A percentile compares a stretch with the other conserved stretches of the same genome.
These are phyloP conservation scores for Gymnocheta viridis DNA, from an alignment of 2,888 invertebrate species.

Conservation along the genomic window DNA sequence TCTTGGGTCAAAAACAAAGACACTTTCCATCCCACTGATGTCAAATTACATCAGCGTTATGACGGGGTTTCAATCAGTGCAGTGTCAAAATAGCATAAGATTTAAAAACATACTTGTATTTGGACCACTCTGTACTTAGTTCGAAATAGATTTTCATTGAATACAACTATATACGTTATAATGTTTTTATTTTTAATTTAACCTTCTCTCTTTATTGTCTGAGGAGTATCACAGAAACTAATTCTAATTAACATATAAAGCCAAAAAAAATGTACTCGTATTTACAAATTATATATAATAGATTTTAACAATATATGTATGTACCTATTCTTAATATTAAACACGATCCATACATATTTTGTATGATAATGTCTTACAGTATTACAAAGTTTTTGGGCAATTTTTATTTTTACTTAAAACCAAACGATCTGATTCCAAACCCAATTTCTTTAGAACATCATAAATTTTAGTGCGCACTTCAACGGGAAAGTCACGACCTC, in stretches of 20 bases:
- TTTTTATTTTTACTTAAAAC: slow-evolving; percentile 87
- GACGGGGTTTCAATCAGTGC: no score
- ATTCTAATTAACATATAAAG: slow-evolving; percentile 56
- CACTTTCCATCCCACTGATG: no score
- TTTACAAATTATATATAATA: slow-evolving; percentile 30
- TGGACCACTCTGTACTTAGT: no score
- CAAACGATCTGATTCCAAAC: slow-evolving; percentile 87
- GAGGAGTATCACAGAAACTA: slow-evolving; percentile 71
- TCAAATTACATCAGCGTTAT: no score
- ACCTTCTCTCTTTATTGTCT: slow-evolving; percentile 49
- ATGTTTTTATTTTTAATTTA: slow-evolving; percentile 21
- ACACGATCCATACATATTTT: not conserved
- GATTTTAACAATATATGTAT: slow-evolving; percentile 43
- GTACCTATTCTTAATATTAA: slow-evolving; percentile 19
- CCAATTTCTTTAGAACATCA: slow-evolving; percentile 84
- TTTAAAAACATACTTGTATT: no score
- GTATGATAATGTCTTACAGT: not conserved
- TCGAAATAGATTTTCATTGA: not conserved
- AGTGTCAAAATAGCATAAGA: no score
- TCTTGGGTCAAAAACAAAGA: no score
- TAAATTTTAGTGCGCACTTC: slow-evolving; percentile 86
- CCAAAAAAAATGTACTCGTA: slow-evolving; percentile 37
- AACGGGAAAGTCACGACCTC: slow-evolving; percentile 86
- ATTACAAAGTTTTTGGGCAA: slow-evolving; percentile 82
- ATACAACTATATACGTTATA: not conserved